Conservation (phyloP, 2,113 vertebrate species). For the Platysternon megacephalum region DNA sequence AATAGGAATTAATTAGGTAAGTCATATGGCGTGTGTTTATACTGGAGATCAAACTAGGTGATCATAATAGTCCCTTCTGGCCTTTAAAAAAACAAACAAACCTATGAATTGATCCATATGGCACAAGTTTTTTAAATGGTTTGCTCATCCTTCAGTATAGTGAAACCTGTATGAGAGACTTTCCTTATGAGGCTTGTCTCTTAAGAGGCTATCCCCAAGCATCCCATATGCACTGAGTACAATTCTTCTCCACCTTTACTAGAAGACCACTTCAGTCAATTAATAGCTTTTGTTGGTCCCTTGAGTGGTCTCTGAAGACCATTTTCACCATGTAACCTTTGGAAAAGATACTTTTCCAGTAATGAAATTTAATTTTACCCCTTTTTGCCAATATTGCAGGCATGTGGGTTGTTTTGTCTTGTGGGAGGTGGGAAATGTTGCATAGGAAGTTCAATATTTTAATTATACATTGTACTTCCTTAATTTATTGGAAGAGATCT, state of each 20-base stretch:
- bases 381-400: neutral
- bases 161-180: neutral
- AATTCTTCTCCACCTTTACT: neutral
- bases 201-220: neutral
- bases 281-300: neutral
- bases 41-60: neutral
- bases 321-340: conserved; percentile 20
- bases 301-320: neutral
- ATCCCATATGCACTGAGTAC: neutral
- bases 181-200: neutral
- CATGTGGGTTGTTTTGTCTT: neutral
- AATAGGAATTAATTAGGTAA: neutral
- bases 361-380: neutral
- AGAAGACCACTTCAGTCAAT: neutral
- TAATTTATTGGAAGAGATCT: conserved; percentile 32
- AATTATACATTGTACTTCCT: neutral
- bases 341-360: neutral
- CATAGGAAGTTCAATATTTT: conserved; percentile 31
- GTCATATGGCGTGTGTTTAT: neutral
- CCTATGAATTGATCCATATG: neutral
- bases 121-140: neutral
- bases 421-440: neutral
- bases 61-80: neutral
- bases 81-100: neutral
- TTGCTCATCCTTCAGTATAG: neutral